phyloP scores from a whole-genome alignment of 2,797 vertebrate genomes.

The Philypnodon macrostomus region DNA sequence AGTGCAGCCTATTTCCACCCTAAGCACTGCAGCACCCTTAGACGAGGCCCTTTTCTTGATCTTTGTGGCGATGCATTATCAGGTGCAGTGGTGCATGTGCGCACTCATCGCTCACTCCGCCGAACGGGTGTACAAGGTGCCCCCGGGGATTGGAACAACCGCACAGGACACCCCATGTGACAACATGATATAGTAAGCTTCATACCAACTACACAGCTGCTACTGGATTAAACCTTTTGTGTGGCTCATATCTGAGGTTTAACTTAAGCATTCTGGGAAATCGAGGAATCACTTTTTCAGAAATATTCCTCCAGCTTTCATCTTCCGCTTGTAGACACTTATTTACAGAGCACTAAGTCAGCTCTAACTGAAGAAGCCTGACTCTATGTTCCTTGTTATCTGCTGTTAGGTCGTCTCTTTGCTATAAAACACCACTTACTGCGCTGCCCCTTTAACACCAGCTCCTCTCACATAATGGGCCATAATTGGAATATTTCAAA shows the following conservation, averaged over 20 bases:
- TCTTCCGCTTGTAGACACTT: constrained; percentile 32
- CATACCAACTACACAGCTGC: constrained; percentile 46
- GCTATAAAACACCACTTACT: too few relatives aligned
- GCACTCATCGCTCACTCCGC: constrained; percentile 66
- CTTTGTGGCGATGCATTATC: constrained; percentile 70
- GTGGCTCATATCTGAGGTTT: neutral
- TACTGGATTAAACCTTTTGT: constrained; percentile 11
- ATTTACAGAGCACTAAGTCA: constrained; percentile 44
- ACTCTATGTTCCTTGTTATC: constrained; percentile 49
- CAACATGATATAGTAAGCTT: constrained; percentile 66
- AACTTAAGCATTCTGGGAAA: constrained; percentile 1
- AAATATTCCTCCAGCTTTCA: constrained; percentile 30
- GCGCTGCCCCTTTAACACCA: constrained; percentile 56
- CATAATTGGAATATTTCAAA: constrained; percentile 71
- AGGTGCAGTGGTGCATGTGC: constrained; percentile 68
- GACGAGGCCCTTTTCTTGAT: constrained; percentile 68
- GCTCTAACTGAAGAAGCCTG: constrained; percentile 42
- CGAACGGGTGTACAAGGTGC: constrained; percentile 40
- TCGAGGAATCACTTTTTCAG: neutral
- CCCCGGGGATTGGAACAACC: constrained; percentile 37
- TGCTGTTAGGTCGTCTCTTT: constrained; percentile 59
- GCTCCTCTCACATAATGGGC: constrained; percentile 64
- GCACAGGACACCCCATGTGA: constrained; percentile 47
- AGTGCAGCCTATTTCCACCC: constrained; percentile 61
- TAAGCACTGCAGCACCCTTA: constrained; percentile 64